Evolutionary conservation across 2,888 invertebrate species (phyloP).

Genomic region (Eupithecia subumbrata): DNA sequence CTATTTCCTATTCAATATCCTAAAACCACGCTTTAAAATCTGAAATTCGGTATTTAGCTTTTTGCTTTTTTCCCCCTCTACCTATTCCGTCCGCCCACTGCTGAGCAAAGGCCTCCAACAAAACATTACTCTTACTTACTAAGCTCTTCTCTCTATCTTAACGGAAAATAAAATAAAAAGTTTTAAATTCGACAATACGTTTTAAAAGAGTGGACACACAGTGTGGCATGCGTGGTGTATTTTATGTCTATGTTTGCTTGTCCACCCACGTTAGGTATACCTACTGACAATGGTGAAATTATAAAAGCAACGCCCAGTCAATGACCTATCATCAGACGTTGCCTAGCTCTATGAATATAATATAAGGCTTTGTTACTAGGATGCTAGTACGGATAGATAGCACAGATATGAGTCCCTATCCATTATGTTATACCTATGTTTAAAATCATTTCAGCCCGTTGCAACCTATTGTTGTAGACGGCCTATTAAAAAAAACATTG

Average conservation of each 20-base stretch:
- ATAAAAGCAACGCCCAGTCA: conserved; percentile 45
- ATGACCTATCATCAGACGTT: conserved; percentile 44
- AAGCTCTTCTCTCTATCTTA: not conserved
- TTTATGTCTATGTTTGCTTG: conserved; percentile 16
- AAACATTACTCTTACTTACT: not conserved
- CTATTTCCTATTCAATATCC: too few species aligned
- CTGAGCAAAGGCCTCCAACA: not conserved
- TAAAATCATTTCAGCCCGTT: not conserved
- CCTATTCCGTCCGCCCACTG: not conserved
- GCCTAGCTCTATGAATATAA: not conserved
- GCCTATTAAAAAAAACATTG: not conserved
- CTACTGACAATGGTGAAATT: conserved; percentile 42
- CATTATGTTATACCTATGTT: not conserved
- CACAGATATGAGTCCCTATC: not conserved
- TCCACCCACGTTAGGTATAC: conserved; percentile 43
- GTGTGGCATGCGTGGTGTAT: not conserved
- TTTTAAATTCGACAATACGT: not conserved
- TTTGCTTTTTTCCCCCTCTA: not conserved
- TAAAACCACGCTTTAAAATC: too few species aligned
- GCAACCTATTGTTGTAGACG: not conserved
- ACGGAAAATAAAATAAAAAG: not conserved
- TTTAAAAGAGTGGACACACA: not conserved
- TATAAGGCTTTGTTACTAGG: not conserved
- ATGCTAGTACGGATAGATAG: not conserved
- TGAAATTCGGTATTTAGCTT: not conserved